These are phyloP conservation scores for Rhabdornis inornatus DNA, from an alignment of 2,113 vertebrate species.

Conservation along the genomic window DNA sequence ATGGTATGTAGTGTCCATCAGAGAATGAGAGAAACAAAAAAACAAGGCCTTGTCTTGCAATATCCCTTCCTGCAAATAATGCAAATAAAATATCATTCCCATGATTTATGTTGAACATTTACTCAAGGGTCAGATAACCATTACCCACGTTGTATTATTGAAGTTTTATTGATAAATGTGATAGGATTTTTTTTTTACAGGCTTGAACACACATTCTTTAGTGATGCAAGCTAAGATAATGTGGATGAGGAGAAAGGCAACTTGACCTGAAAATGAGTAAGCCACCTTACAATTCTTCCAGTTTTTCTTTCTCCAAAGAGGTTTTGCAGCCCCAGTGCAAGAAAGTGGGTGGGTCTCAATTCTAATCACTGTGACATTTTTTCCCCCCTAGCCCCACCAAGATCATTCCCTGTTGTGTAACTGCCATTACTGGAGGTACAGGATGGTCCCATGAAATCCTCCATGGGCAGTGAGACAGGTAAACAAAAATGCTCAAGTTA, in stretches of 20 bases:
- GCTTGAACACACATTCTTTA: neutral
- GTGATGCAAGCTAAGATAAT: neutral
- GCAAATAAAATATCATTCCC: neutral
- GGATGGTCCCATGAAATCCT: neutral
- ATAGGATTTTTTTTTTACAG: neutral
- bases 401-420: neutral
- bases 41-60: neutral
- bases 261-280: neutral
- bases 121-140: neutral
- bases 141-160: neutral
- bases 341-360: neutral
- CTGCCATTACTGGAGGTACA: neutral
- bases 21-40: neutral
- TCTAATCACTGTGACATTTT: neutral
- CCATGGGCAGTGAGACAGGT: neutral
- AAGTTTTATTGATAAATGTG: neutral
- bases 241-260: neutral
- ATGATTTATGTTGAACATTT: neutral
- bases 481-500: neutral
- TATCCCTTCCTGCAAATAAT: neutral
- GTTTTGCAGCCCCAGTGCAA: neutral
- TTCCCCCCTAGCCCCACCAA: fast-evolving
- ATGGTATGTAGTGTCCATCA: neutral
- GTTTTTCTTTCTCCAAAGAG: neutral
- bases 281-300: neutral